These are phyloP conservation scores for Agriopis leucophaearia DNA, from an alignment of 2,888 invertebrate genomes.

Conservation along the genomic window DNA sequence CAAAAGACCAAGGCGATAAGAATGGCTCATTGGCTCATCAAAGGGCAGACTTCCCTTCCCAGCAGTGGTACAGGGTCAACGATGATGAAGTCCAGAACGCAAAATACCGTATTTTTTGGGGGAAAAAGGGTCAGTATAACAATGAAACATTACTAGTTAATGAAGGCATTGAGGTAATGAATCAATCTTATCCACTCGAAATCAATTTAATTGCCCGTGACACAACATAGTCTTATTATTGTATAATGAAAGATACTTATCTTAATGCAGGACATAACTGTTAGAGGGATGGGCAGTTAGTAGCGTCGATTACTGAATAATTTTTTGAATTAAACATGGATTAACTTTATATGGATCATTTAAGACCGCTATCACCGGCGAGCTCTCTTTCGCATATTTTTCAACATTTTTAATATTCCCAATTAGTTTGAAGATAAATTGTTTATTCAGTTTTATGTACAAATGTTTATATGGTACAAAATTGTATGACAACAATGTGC, in stretches of 20 bases:
- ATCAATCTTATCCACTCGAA: conserved; percentile 39
- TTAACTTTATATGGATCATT: neutral
- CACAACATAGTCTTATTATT: conserved; percentile 27
- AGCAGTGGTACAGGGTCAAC: too few relatives aligned
- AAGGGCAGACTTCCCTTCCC: too few relatives aligned
- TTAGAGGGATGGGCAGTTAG: conserved; percentile 18
- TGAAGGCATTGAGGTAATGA: conserved; percentile 42
- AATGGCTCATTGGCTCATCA: too few relatives aligned
- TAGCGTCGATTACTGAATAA: conserved; percentile 10
- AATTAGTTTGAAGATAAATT: too few relatives aligned
- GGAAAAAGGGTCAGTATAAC: conserved; percentile 6
- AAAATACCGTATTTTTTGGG: conserved; percentile 11
- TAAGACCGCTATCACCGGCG: too few relatives aligned
- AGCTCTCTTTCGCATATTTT: too few relatives aligned
- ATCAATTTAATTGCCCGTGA: conserved; percentile 49
- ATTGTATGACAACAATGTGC: too few relatives aligned
- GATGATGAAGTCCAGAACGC: neutral
- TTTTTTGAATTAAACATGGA: conserved; percentile 11
- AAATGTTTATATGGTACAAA: too few relatives aligned
- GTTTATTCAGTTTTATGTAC: too few relatives aligned
- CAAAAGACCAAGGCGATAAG: too few relatives aligned
- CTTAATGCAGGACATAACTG: conserved; percentile 15
- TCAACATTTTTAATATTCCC: too few relatives aligned
- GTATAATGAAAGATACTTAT: conserved; percentile 37
- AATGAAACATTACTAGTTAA: conserved; percentile 38